A percentile compares a stretch with the other conserved stretches of the same genome.
These are phyloP conservation scores for Todiramphus saurophagus DNA, from an alignment of 2,113 vertebrate genomes.

Conservation along the genomic window DNA sequence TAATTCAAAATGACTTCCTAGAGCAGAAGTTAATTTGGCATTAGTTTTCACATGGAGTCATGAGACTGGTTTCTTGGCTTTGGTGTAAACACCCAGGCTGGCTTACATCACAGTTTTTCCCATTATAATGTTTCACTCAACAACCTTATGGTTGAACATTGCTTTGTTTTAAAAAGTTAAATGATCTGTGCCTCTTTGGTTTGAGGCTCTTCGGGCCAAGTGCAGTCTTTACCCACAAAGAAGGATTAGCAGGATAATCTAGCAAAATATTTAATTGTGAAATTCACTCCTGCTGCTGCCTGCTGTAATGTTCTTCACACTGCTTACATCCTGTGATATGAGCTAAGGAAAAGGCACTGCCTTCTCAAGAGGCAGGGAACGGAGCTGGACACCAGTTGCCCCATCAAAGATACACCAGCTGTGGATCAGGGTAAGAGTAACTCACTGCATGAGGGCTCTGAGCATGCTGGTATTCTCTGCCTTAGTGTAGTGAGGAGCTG, in stretches of 20 bases:
- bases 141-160: neutral
- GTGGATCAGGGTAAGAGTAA: neutral
- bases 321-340: neutral
- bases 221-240: neutral
- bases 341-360: neutral
- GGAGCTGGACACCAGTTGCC: neutral
- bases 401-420: neutral
- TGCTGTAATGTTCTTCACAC: neutral
- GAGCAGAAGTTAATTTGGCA: neutral
- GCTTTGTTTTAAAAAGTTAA: neutral
- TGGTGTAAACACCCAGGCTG: neutral
- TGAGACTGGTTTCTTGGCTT: neutral
- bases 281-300: conserved; percentile 1
- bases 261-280: conserved; percentile 17
- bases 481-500: neutral
- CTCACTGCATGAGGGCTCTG: neutral
- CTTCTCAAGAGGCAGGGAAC: neutral
- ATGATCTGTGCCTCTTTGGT: neutral
- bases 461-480: neutral
- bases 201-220: conserved; percentile 2
- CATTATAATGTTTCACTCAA: neutral
- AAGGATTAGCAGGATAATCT: conserved; percentile 31
- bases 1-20: neutral
- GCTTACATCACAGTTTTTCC: neutral
- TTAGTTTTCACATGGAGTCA: neutral